These are phyloP conservation scores for Alcis repandata DNA, from an alignment of 2,888 invertebrate species.

Conservation along the genomic window DNA sequence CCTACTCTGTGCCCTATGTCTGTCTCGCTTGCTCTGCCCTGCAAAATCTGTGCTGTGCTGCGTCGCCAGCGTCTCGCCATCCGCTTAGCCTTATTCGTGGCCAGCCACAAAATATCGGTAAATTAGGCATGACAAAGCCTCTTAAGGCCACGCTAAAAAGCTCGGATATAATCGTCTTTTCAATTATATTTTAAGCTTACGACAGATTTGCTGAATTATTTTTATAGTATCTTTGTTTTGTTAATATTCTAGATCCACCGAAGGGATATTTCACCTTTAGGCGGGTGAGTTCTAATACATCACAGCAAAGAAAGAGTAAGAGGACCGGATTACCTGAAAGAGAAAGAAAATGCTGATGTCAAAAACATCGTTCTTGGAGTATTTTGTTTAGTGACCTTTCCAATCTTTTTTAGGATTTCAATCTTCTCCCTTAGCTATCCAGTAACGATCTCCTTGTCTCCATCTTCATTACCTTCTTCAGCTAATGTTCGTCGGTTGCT, in stretches of 20 bases:
- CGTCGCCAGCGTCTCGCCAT: no score
- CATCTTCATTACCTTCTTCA: no score
- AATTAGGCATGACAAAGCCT: conserved; percentile 43
- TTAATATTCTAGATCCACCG: not conserved
- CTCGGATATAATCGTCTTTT: conserved; percentile 15
- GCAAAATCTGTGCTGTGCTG: no score
- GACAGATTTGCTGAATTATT: conserved; percentile 1
- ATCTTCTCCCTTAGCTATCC: no score
- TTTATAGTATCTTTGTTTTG: not conserved
- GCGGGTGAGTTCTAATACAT: conserved; percentile 52
- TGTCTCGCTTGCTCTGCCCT: no score
- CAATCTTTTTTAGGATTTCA: no score
- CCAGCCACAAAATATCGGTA: conserved; percentile 28
- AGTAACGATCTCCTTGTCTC: no score
- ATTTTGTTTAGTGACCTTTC: not conserved
- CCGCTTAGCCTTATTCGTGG: no score
- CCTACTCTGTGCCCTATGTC: no score
- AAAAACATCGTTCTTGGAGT: not conserved
- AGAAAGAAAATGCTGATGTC: not conserved
- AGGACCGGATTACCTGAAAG: conserved; percentile 60
- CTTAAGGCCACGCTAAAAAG: conserved; percentile 26
- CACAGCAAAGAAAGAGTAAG: conserved; percentile 65
- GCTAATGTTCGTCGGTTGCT: no score
- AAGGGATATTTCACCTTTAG: not conserved
- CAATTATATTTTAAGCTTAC: conserved; percentile 13